Evolutionary conservation across 2,113 vertebrate species (phyloP).

Genomic region (Seriola rivoliana): DNA sequence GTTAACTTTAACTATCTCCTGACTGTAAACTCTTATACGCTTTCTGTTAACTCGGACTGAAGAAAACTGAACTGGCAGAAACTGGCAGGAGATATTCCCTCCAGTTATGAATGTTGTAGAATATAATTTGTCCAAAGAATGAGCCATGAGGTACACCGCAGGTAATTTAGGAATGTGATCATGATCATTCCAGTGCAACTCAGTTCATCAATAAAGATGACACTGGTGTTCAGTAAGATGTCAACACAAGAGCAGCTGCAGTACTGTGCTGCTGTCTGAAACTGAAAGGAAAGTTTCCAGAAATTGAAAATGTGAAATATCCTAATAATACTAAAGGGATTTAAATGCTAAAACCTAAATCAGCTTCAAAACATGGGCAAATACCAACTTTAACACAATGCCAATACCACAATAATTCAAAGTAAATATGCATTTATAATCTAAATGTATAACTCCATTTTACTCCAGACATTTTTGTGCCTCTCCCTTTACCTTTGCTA

Average conservation of each 20-base stretch:
- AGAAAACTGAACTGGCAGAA: no score
- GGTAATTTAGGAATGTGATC: not conserved
- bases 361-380: not conserved
- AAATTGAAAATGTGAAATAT: not conserved
- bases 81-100: not conserved
- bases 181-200: not conserved
- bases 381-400: not conserved
- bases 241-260: not conserved
- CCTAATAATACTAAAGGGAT: not conserved
- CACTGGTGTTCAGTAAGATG: not conserved
- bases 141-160: conserved; percentile 24
- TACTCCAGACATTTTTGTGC: not conserved
- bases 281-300: no score
- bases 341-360: not conserved
- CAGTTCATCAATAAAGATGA: not conserved
- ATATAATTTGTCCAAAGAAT: not conserved
- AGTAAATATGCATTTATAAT: no score
- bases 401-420: not conserved
- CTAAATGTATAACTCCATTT: no score
- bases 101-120: not conserved
- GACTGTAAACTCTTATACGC: no score
- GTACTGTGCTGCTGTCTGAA: not conserved
- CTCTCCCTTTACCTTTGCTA: not conserved
- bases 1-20: no score
- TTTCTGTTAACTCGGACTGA: not conserved